Conservation (phyloP, 2,113 vertebrate genomes). For the Lepisosteus osseus region DNA sequence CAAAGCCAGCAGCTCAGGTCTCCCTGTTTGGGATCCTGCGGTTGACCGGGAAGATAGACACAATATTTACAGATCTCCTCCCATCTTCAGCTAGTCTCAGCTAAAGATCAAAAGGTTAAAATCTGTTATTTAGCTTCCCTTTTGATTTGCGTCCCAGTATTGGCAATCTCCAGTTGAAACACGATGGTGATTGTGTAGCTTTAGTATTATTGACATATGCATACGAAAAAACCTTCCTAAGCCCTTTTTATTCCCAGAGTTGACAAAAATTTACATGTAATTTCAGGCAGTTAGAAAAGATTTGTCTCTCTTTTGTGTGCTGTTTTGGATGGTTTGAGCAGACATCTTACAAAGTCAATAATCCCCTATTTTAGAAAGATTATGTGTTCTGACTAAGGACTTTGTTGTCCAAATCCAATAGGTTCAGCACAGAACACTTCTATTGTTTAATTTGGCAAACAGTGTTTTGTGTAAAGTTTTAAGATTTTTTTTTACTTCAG, state of each 20-base stretch:
- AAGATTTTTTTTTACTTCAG: no score
- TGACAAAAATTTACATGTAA: slow-evolving; percentile 12
- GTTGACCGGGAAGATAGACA: not conserved
- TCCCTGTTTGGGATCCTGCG: not conserved
- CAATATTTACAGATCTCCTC: slow-evolving; percentile 1
- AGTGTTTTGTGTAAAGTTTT: no score
- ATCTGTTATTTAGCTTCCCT: not conserved
- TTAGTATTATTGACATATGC: slow-evolving; percentile 28
- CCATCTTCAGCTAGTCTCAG: not conserved
- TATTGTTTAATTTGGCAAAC: slow-evolving; percentile 45
- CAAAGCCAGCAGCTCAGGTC: not conserved
- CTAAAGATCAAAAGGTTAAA: not conserved
- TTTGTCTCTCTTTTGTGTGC: slow-evolving; percentile 21
- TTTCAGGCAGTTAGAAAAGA: slow-evolving; percentile 25
- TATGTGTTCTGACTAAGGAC: slow-evolving; percentile 35
- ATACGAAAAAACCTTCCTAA: slow-evolving; percentile 26
- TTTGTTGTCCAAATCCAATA: slow-evolving; percentile 40
- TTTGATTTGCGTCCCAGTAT: not conserved
- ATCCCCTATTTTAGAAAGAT: slow-evolving; percentile 65
- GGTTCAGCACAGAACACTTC: slow-evolving; percentile 34
- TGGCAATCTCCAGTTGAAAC: not conserved
- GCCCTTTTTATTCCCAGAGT: slow-evolving; percentile 16
- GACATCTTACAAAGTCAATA: slow-evolving; percentile 45
- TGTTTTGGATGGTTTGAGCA: slow-evolving; percentile 11
- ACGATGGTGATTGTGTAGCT: slow-evolving; percentile 16